Evolutionary conservation across 2,888 invertebrate genomes (phyloP), one percentile per base, ranked within the genome.

Genomic region (Synanthedon myopaeformis): DNA sequence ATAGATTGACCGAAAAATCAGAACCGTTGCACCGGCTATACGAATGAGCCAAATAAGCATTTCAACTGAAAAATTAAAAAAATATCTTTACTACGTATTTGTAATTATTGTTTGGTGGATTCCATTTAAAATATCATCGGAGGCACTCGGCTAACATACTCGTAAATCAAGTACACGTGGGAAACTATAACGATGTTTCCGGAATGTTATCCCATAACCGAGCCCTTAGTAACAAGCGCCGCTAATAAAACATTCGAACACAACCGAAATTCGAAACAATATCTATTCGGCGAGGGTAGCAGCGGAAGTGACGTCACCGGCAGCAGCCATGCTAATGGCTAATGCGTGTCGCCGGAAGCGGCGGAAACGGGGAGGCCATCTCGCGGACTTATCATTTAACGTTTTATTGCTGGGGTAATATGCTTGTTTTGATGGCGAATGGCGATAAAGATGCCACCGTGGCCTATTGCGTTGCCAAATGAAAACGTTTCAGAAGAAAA

Each of bases 281-380:
- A 51, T 52, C 53, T 53, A 51, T 57, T 56, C 41, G 53, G 55
- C 49, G 17, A 12, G 45, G 41, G 51, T 35, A 52, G 53, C 58
- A 54, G 64, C 76, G 79, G 82, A 76, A 60, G 73, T 81, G 80
- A 81, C 82, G 82, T 81, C 79, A 79, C 63, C 69, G 64, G 61
- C 72, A 69, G 76, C 72, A 70, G 75, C 76, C 76, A 75, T 80
- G 77, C 81, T 86, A 85, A 86, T 86, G 84, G 85, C 78, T 77
- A 79, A 82, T 81, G 84, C 83, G 78, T 84, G 86, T 86, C 75
- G 67, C 79, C 79, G 85, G 85, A 85, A 82, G 66, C 62, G 66
- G 71, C 76, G 82, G 84, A 82, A 79, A 74, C 75, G 67, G 70
- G 69, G 73, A 73, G 79, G 76, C 78, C 80, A 79, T 79, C 82